These are phyloP conservation scores for Forbesichthys agassizii DNA, from an alignment of 2,113 vertebrate species.

Conservation along the genomic window DNA sequence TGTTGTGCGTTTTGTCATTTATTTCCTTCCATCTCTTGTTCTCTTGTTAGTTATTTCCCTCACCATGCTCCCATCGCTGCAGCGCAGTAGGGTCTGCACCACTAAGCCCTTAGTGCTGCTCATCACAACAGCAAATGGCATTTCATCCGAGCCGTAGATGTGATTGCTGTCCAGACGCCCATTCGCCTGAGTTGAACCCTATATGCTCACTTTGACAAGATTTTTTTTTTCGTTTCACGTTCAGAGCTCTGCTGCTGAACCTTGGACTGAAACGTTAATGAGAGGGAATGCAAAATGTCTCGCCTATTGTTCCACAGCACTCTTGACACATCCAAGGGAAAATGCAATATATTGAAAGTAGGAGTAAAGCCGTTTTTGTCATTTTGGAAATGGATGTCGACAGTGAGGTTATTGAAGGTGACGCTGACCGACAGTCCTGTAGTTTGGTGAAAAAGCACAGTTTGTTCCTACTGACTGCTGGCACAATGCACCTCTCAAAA, in stretches of 20 bases:
- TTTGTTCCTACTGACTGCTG: no score
- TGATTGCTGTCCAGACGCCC: slow-evolving; percentile 17
- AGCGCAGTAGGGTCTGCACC: background rate
- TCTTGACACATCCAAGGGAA: no score
- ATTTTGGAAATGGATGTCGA: no score
- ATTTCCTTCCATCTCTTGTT: slow-evolving; percentile 6
- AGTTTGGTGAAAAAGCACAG: no score
- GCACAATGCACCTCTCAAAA: background rate
- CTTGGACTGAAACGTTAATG: background rate
- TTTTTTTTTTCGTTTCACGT: slow-evolving; percentile 1
- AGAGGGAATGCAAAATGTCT: no score
- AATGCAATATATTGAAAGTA: no score
- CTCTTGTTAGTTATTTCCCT: background rate
- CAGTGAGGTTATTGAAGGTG: no score
- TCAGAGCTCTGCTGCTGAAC: background rate
- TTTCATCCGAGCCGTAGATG: slow-evolving; percentile 29
- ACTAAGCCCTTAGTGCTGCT: slow-evolving; percentile 17
- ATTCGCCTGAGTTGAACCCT: background rate
- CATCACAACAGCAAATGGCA: slow-evolving; percentile 29
- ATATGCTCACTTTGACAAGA: background rate
- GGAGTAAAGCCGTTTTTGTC: no score
- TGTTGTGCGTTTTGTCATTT: background rate
- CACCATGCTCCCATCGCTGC: background rate
- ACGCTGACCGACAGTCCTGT: no score
- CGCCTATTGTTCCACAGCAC: no score